Evolutionary conservation across 2,888 invertebrate species (phyloP).

Genomic region (Ariolimax columbianus): DNA sequence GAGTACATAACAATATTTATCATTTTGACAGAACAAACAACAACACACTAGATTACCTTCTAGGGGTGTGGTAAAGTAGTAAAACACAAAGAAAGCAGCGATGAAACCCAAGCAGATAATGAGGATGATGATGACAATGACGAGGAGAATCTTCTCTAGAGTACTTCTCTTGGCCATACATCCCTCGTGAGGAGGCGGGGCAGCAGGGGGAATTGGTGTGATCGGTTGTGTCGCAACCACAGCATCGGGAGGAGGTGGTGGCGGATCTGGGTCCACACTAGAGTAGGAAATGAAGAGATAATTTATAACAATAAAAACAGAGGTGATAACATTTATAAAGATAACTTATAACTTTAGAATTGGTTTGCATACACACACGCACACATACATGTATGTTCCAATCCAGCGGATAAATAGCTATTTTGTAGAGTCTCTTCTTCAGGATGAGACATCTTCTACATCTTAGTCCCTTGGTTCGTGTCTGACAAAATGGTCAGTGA

Average conservation of each 20-base stretch:
- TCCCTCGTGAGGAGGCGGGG: slow-evolving; percentile 44
- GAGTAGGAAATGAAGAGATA: not conserved
- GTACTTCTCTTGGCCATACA: slow-evolving; percentile 45
- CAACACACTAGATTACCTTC: slow-evolving; percentile 22
- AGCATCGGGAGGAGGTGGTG: slow-evolving; percentile 25
- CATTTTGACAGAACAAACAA: no score
- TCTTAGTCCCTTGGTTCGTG: no score
- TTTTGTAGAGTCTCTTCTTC: no score
- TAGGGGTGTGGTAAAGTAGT: slow-evolving; percentile 27
- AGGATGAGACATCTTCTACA: no score
- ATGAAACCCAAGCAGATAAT: slow-evolving; percentile 37
- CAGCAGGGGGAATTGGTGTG: slow-evolving; percentile 36
- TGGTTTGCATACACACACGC: no score
- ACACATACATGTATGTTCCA: no score
- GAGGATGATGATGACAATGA: slow-evolving; percentile 41
- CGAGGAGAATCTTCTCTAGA: slow-evolving; percentile 48
- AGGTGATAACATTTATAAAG: not conserved
- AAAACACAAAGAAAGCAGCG: slow-evolving; percentile 46
- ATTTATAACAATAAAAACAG: not conserved
- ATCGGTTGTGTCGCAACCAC: slow-evolving; percentile 25
- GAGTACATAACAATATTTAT: no score
- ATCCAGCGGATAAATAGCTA: no score
- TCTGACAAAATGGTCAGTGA: no score
- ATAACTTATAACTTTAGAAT: no score
- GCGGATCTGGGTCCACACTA: slow-evolving; percentile 46